Evolutionary conservation across 2,888 invertebrate genomes (phyloP).

Genomic region (Apodemia duryi): DNA sequence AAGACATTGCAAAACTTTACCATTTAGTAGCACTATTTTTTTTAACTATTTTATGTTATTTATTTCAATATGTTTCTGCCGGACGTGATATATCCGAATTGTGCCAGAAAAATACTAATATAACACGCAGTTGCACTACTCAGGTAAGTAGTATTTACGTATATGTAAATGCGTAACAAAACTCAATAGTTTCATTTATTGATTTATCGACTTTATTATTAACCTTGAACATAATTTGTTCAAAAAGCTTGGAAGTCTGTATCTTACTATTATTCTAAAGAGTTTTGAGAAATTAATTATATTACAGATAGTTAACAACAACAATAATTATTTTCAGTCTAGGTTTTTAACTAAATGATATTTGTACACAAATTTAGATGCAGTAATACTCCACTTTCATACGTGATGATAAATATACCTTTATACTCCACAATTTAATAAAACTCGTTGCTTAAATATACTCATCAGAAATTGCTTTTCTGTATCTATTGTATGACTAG

Average conservation of each 20-base stretch:
- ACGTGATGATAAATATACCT: no score
- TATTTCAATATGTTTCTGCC: conserved; percentile 46
- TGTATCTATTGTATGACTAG: no score
- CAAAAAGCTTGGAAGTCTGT: background rate
- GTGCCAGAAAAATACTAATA: conserved; percentile 50
- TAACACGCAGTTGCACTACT: conserved; percentile 55
- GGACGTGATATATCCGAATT: conserved; percentile 39
- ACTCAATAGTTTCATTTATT: conserved; percentile 19
- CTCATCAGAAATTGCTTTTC: no score
- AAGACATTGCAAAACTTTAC: no score
- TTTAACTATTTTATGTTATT: conserved; percentile 36
- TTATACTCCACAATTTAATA: no score
- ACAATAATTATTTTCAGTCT: no score
- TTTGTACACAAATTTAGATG: no score
- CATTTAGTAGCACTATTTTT: conserved; percentile 20
- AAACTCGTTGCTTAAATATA: no score
- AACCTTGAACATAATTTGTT: conserved; percentile 24
- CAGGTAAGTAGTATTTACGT: conserved; percentile 45
- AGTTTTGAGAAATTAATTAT: no score
- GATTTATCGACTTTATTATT: conserved; percentile 27
- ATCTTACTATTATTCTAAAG: conserved; percentile 16
- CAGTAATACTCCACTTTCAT: no score
- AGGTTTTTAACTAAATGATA: no score
- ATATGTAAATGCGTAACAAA: conserved; percentile 6
- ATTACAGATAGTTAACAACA: no score